These are phyloP conservation scores for Drosophila parthenogenetica DNA, from an alignment of 2,888 invertebrate species.

Conservation along the genomic window DNA sequence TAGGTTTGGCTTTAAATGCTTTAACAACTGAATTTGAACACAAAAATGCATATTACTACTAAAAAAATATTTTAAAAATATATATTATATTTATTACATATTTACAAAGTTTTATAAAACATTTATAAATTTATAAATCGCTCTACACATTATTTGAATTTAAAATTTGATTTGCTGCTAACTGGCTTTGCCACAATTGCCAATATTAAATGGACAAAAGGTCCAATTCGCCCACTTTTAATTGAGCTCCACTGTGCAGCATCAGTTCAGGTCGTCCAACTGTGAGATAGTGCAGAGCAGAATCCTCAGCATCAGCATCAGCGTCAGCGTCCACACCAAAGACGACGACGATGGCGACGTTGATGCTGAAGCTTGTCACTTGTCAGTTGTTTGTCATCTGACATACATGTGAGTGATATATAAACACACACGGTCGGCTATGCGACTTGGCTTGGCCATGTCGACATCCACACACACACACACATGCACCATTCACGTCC, in stretches of 20 bases:
- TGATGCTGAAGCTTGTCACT: conserved; percentile 82
- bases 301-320: conserved; percentile 27
- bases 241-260: conserved; percentile 55
- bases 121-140: neutral
- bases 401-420: conserved; percentile 83
- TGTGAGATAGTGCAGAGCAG: neutral
- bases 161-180: neutral
- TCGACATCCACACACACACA: conserved; percentile 38
- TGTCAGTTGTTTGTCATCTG: conserved; percentile 84
- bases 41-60: no score
- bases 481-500: conserved; percentile 25
- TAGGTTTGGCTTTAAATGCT: no score
- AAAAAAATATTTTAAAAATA: no score
- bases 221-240: conserved; percentile 12
- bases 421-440: conserved; percentile 74
- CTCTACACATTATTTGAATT: neutral
- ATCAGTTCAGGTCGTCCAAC: conserved; percentile 30
- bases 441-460: conserved; percentile 62
- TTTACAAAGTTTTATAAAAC: no score
- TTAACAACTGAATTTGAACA: no score
- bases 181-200: neutral
- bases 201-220: neutral
- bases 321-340: conserved; percentile 51
- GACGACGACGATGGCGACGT: conserved; percentile 52
- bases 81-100: no score